Conservation (phyloP, 2,797 vertebrate species). For the Pseudocheirus occidentalis region DNA sequence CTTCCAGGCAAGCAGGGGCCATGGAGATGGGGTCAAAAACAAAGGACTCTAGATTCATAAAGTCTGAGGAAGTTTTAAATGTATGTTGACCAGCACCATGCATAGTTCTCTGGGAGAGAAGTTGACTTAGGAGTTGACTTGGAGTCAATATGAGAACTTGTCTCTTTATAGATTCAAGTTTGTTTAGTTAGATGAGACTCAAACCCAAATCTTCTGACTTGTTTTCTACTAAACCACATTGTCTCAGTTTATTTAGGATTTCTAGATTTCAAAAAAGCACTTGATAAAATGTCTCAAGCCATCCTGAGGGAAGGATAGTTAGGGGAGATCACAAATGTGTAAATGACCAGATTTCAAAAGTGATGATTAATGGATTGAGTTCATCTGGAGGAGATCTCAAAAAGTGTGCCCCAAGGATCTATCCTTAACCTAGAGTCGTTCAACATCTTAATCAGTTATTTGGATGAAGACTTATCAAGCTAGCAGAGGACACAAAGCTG, state of each 20-base stretch:
- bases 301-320: not conserved
- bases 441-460: not conserved
- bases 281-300: not conserved
- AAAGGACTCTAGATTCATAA: not conserved
- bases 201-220: not conserved
- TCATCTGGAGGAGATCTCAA: not conserved
- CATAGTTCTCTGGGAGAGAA: not conserved
- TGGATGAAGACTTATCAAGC: not conserved
- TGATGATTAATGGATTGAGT: not conserved
- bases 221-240: not conserved
- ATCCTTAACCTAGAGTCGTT: not conserved
- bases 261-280: not conserved
- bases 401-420: not conserved
- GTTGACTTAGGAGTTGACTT: not conserved
- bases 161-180: not conserved
- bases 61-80: not conserved
- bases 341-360: not conserved
- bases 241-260: not conserved
- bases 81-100: not conserved
- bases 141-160: not conserved
- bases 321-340: not conserved
- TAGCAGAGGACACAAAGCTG: not conserved
- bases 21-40: not conserved
- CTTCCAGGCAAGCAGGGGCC: not conserved
- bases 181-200: not conserved